phyloP scores from a whole-genome alignment of 2,797 vertebrate species.

The Parauchenoglanis ngamensis region DNA sequence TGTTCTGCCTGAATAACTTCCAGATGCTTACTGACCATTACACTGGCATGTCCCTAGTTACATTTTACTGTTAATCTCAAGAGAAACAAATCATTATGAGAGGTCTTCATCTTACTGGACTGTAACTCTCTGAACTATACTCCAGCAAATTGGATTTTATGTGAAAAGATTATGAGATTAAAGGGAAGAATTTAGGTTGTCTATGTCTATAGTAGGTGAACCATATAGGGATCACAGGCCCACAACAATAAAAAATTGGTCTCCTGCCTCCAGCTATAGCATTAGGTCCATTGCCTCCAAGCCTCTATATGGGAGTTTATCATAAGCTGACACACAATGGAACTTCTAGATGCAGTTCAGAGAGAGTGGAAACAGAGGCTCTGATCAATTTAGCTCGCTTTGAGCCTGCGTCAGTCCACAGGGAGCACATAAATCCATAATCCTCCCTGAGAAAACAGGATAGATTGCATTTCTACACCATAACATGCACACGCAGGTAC shows the following conservation, averaged over 20 bases:
- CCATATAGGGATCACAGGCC: background rate
- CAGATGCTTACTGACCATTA: background rate
- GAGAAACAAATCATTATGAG: background rate
- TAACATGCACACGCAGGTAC: conserved; percentile 10
- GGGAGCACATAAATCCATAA: conserved; percentile 36
- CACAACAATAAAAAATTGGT: conserved; percentile 15
- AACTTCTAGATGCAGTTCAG: conserved; percentile 16
- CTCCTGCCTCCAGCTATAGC: background rate
- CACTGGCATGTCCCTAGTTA: background rate
- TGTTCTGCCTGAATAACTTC: background rate
- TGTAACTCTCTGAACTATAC: background rate
- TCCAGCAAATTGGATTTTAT: background rate
- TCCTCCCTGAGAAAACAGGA: conserved; percentile 28
- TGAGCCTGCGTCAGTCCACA: conserved; percentile 6
- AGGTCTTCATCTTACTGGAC: background rate
- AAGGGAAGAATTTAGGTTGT: background rate
- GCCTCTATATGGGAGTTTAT: conserved; percentile 24
- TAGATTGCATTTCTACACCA: conserved; percentile 27
- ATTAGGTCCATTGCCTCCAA: conserved; percentile 1
- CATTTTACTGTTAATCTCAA: background rate
- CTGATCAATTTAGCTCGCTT: conserved; percentile 37
- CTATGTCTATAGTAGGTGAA: background rate
- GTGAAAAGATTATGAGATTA: background rate
- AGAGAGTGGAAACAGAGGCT: conserved; percentile 36
- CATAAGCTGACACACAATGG: conserved; percentile 32